These are phyloP conservation scores for Cheirogaleus major DNA, from an alignment of 2,797 vertebrate genomes.

Conservation along the genomic window DNA sequence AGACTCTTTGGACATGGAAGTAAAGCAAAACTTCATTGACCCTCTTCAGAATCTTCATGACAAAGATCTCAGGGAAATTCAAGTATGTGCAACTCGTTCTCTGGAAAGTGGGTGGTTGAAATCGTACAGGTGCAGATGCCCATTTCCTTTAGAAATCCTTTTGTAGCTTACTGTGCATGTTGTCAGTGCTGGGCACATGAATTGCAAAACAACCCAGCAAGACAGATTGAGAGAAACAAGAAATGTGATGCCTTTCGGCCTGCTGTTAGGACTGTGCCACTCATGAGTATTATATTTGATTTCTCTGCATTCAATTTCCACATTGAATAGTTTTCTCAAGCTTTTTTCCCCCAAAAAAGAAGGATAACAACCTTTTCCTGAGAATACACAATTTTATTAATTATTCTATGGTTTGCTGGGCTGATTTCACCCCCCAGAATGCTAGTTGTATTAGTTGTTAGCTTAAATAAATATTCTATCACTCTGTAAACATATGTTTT, in stretches of 20 bases:
- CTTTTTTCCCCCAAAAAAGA: background rate
- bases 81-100: constrained; percentile 85
- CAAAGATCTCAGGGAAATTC: constrained; percentile 98
- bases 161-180: background rate
- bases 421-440: background rate
- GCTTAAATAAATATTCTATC: background rate
- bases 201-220: background rate
- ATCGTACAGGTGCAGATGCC: background rate
- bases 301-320: background rate
- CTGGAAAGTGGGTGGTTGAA: background rate
- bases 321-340: background rate
- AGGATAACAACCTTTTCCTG: background rate
- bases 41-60: constrained; percentile 97
- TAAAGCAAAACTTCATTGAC: constrained; percentile 99
- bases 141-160: background rate
- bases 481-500: background rate
- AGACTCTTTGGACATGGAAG: constrained; percentile 98
- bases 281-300: background rate
- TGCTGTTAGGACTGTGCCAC: background rate
- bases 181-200: background rate
- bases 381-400: background rate
- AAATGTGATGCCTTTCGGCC: background rate
- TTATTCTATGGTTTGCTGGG: background rate
- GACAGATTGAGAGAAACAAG: background rate
- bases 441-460: background rate